Evolutionary conservation across 1,140 invertebrate genomes (phyloP), one percentile per base, ranked within the genome.

Genomic region (Mycetomoellerius zeteki): DNA sequence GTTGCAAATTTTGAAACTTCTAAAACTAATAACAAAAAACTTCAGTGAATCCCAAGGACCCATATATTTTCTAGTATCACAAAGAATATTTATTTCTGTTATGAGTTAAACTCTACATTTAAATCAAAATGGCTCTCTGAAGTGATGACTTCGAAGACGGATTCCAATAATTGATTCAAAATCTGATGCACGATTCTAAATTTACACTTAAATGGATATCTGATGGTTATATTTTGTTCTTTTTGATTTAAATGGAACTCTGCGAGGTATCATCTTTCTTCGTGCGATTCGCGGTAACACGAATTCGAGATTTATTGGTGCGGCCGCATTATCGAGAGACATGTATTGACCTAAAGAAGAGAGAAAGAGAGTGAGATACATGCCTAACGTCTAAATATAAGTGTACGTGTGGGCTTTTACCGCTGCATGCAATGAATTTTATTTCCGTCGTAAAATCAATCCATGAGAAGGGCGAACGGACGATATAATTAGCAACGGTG

Each of bases 361-460:
- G 77, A 54, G 54, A 30, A 67, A 50, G 37, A 69, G 37, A 37
- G 65, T 43, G 43, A 80, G 47, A 67, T 52, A 60, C 71, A 50
- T 43, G 69, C 54, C 54, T 50, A 14, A 43, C 27, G 12, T 84
- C 80, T 84, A 84, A 84, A 84, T 84, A 84, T 84, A 84, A 84
- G 24, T 54, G 12, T 75, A 62, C 19, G 37, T 84, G 80, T 84
- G 80, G 80, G 80, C 69, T 84, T 84, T 84, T 84, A 75, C 19
- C 37, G 24, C 27, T 19, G 80, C 69, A 54, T 19, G 80, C 69
- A 54, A 14, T 75, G 80, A 50, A 75, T 84, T 86, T 78, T 89
- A 89, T 89, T 89, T 81, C 87, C 27, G 75, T 86, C 75, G 50
- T 58, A 64, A 85, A 75, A 81, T 76, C 72, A 89, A 89, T 89